Conservation (phyloP, 2,797 vertebrate species). For the Sebastes alutus region DNA sequence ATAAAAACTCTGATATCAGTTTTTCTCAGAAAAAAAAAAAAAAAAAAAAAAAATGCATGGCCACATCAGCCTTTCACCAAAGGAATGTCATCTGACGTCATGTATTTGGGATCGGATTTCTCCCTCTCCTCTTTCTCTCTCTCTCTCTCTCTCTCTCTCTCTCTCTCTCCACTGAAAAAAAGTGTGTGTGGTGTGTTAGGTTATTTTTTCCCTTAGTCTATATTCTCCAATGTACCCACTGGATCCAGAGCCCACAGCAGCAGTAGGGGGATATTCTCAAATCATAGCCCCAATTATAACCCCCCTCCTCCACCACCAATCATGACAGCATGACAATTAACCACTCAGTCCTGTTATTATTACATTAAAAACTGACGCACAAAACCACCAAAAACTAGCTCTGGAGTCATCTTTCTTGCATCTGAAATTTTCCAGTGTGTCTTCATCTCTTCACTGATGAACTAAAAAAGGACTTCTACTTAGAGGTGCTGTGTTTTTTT, state of each 20-base stretch:
- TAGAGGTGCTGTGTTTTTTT: no score
- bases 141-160: background rate
- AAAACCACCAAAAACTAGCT: background rate
- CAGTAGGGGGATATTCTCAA: background rate
- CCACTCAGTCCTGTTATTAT: conserved; percentile 14
- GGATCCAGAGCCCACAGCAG: conserved; percentile 69
- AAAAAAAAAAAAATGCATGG: conserved; percentile 36
- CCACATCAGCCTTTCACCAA: conserved; percentile 78
- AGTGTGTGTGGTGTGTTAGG: conserved; percentile 30
- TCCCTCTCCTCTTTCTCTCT: conserved; percentile 22
- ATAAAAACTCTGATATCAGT: conserved; percentile 32
- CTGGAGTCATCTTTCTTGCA: background rate
- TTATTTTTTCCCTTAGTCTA: conserved; percentile 63
- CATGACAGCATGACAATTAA: conserved; percentile 41
- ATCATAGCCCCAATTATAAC: conserved; percentile 4
- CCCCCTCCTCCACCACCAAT: background rate
- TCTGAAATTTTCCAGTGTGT: background rate
- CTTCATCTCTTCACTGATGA: background rate
- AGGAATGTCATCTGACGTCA: conserved; percentile 83
- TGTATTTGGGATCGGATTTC: conserved; percentile 80
- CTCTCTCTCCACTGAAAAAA: conserved; percentile 13
- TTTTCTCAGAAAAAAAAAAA: conserved; percentile 41
- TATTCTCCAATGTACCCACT: conserved; percentile 79
- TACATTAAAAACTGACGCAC: background rate
- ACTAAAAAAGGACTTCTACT: background rate